Conservation (phyloP, 2,113 vertebrate species). For the Phyllostomus discolor region DNA sequence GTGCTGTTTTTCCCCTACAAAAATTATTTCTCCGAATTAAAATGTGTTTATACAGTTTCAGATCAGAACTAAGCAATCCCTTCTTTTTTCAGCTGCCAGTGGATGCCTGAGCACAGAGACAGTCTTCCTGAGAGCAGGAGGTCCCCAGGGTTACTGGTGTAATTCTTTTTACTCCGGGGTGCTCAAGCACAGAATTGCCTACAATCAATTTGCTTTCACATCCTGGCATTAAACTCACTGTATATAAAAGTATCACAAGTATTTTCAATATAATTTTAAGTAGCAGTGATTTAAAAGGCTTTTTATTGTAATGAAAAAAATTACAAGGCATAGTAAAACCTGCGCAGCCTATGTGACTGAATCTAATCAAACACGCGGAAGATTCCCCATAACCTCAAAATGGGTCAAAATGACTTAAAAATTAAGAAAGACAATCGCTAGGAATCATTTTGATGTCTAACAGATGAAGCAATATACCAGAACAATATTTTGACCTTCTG, state of each 20-base stretch:
- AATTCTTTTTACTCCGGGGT: slow-evolving; percentile 80
- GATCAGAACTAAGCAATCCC: slow-evolving; percentile 74
- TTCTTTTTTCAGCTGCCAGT: slow-evolving; percentile 62
- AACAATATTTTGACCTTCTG: slow-evolving; percentile 59
- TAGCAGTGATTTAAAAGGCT: slow-evolving; percentile 77
- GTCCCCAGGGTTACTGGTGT: slow-evolving; percentile 78
- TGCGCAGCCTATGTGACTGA: slow-evolving; percentile 68
- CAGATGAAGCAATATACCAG: slow-evolving; percentile 30
- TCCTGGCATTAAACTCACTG: slow-evolving; percentile 75
- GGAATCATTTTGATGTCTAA: slow-evolving; percentile 56
- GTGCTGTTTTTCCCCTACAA: slow-evolving; percentile 70
- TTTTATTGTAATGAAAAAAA: slow-evolving; percentile 80
- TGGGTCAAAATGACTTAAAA: slow-evolving; percentile 69
- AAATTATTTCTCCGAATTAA: slow-evolving; percentile 70
- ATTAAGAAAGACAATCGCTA: slow-evolving; percentile 65
- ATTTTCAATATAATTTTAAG: slow-evolving; percentile 80
- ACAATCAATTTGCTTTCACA: slow-evolving; percentile 83
- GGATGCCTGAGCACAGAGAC: slow-evolving; percentile 71
- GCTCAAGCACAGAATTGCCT: slow-evolving; percentile 79
- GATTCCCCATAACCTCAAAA: slow-evolving; percentile 64
- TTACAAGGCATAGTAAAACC: slow-evolving; percentile 76
- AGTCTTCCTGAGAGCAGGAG: slow-evolving; percentile 73
- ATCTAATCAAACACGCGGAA: slow-evolving; percentile 60
- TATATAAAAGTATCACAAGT: slow-evolving; percentile 78
- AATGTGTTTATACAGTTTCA: slow-evolving; percentile 78